Percentiles rank a stretch among this genome's conserved stretches.
Evolutionary conservation across 2,113 vertebrate genomes (phyloP).

Genomic region (Centrocercus urophasianus): DNA sequence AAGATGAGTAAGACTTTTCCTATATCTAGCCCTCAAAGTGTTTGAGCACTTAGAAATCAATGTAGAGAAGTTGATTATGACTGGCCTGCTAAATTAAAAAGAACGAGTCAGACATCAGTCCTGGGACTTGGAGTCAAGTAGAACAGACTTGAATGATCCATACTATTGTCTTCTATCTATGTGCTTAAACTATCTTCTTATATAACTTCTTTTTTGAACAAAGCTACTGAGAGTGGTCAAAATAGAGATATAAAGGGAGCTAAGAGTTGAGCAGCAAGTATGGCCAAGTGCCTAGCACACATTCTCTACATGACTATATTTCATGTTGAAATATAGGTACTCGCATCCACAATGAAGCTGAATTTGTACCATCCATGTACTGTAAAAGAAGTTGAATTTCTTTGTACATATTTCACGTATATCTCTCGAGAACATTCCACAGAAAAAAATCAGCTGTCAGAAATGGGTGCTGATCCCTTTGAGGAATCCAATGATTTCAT

Average conservation of each 20-base stretch:
- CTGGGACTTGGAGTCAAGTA: neutral
- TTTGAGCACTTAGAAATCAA: neutral
- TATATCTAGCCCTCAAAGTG: neutral
- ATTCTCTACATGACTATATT: neutral
- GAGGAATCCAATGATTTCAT: neutral
- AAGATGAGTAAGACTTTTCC: neutral
- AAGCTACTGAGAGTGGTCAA: neutral
- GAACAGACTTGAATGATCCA: neutral
- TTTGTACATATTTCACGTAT: neutral
- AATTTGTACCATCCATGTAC: neutral
- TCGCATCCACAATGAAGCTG: neutral
- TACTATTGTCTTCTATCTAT: neutral
- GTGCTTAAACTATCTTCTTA: neutral
- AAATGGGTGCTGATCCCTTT: neutral
- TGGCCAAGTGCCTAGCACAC: neutral
- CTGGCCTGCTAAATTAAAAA: neutral
- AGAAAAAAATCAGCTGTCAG: neutral
- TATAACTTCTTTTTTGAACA: neutral
- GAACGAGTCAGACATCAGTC: fast-evolving
- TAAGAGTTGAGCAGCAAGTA: neutral
- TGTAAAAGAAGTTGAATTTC: neutral
- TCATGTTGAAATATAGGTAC: neutral
- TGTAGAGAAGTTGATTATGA: neutral
- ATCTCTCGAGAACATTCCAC: neutral
- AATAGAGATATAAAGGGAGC: neutral